Evolutionary conservation across 2,888 invertebrate species (phyloP), one percentile per base, ranked within the genome.

Genomic region (Leucoptera coffeella): DNA sequence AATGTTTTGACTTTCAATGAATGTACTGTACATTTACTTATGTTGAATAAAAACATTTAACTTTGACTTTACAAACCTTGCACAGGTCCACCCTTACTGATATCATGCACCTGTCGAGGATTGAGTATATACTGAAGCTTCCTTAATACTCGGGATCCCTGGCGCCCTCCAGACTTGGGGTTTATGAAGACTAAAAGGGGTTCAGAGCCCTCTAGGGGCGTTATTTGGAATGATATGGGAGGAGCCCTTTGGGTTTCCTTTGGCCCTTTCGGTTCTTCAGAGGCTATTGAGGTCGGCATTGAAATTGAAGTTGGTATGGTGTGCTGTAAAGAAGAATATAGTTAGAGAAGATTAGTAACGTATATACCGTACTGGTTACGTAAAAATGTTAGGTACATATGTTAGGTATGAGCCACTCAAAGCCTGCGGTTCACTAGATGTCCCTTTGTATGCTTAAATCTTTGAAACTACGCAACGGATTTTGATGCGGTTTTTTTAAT

Each of bases 41-140:
- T n/a, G n/a, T n/a, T n/a, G n/a, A n/a, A n/a, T n/a, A n/a, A n/a
- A n/a, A n/a, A n/a, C n/a, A n/a, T n/a, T n/a, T n/a, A n/a, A n/a
- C n/a, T n/a, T n/a, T n/a, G n/a, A n/a, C n/a, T n/a, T n/a, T n/a
- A n/a, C n/a, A n/a, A n/a, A n/a, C n/a, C n/a, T n/a, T 85, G 85
- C 62, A 85, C 82, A 2, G 96, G 96, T 9, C 94, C 94, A 9
- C 91, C 90, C 41, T 87, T 88, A 12, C 88, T 85, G 34, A 96
- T 75, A 62, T 95, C 92, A 58, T 91, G 94, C 7, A 95, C 94
- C 52, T 89, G 86, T 25, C 95, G 65, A 1, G 96, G 96, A 58
- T 97, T 97, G 28, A 97, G 71, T 38, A 96, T 83, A 55, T 94
- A 95, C 64, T 96, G 95, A 47, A 97, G 87, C 52, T 96, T 96